Conservation (phyloP, 2,113 vertebrate genomes). For the Pachyramphus minor region DNA sequence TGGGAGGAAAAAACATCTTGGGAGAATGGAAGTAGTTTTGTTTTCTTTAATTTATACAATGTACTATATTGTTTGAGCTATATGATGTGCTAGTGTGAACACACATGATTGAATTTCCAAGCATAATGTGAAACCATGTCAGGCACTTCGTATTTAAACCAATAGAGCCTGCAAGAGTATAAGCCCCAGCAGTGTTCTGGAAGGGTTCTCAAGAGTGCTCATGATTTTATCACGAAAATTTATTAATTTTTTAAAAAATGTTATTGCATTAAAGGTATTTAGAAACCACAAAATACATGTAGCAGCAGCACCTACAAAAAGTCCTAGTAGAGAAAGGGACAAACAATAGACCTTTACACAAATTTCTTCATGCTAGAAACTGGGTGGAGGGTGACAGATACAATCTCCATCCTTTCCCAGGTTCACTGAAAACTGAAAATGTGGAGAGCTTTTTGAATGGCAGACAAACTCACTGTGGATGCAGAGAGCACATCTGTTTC, state of each 20-base stretch:
- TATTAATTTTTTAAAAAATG: not conserved
- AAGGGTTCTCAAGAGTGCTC: not conserved
- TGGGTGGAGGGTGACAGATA: not conserved
- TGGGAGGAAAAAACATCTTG: not conserved
- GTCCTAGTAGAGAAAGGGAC: not conserved
- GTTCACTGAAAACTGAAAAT: not conserved
- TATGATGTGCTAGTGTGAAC: not conserved
- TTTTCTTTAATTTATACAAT: not conserved
- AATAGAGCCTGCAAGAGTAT: not conserved
- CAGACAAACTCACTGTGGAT: not conserved
- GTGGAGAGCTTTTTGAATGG: not conserved
- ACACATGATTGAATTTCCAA: not conserved
- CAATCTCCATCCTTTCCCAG: not conserved
- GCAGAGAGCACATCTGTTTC: not conserved
- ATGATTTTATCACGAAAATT: not conserved
- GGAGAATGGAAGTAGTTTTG: not conserved
- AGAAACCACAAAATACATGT: not conserved
- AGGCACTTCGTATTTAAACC: not conserved
- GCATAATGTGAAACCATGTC: not conserved
- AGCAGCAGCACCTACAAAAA: not conserved
- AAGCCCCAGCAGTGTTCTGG: not conserved
- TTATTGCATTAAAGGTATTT: not conserved
- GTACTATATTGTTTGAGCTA: not conserved
- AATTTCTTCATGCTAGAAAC: not conserved
- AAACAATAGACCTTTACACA: not conserved